These are phyloP conservation scores for Coleophora deauratella DNA, from an alignment of 2,888 invertebrate species.

Conservation along the genomic window DNA sequence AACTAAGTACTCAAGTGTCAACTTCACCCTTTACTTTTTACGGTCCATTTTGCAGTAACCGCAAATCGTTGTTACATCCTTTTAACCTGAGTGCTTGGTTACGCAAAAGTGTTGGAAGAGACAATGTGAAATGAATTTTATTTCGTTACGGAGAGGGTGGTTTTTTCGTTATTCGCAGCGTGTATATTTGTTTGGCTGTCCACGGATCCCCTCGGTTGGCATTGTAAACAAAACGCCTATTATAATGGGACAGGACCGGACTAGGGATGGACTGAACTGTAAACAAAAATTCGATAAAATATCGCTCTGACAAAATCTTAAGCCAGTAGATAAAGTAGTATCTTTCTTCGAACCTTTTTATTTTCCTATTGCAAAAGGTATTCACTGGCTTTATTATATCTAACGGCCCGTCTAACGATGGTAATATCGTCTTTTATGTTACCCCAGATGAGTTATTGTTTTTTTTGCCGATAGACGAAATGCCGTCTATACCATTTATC, in stretches of 20 bases:
- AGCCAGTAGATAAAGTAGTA: slow-evolving; percentile 1
- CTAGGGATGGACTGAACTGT: slow-evolving; percentile 33
- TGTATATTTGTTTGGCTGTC: slow-evolving; percentile 16
- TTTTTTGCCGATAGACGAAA: no score
- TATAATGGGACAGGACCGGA: slow-evolving; percentile 52
- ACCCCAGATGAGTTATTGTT: no score
- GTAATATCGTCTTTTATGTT: no score
- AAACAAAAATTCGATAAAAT: slow-evolving; percentile 19
- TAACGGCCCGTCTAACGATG: no score
- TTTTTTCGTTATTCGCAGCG: slow-evolving; percentile 21
- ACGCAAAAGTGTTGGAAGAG: slow-evolving; percentile 13
- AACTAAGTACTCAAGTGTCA: slow-evolving; percentile 11
- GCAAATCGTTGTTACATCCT: slow-evolving; percentile 16
- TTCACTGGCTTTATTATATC: no score
- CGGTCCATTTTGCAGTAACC: slow-evolving; percentile 19
- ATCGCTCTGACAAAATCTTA: slow-evolving; percentile 2
- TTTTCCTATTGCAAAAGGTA: no score
- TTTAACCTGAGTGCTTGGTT: slow-evolving; percentile 9
- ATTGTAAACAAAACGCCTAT: slow-evolving; percentile 72
- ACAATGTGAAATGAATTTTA: slow-evolving; percentile 21
- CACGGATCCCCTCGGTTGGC: slow-evolving; percentile 52
- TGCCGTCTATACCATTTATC: no score
- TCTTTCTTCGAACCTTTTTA: no score
- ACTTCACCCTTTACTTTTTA: slow-evolving; percentile 18
- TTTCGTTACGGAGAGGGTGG: slow-evolving; percentile 19